These are phyloP conservation scores for Timema cristinae DNA, from an alignment of 2,888 invertebrate genomes.

Conservation along the genomic window DNA sequence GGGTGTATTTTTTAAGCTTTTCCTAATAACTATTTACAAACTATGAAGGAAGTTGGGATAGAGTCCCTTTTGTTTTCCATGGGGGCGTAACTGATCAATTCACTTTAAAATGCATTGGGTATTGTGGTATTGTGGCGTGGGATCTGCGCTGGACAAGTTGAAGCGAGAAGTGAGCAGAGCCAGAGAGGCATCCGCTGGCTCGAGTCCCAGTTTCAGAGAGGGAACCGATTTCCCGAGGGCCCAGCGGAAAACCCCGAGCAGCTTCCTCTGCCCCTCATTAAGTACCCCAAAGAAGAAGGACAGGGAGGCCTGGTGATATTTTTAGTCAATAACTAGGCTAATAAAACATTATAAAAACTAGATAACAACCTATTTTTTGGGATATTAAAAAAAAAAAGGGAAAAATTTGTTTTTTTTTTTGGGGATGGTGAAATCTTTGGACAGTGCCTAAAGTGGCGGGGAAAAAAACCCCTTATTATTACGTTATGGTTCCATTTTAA, in stretches of 20 bases:
- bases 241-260: conserved; percentile 81
- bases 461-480: too few species aligned
- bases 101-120: too few species aligned
- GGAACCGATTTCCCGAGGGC: conserved; percentile 83
- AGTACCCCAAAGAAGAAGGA: conserved; percentile 75
- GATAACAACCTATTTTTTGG: too few species aligned
- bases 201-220: conserved; percentile 79
- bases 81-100: background rate
- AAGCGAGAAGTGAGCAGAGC: conserved; percentile 82
- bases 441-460: too few species aligned
- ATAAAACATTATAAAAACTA: too few species aligned
- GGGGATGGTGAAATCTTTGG: too few species aligned
- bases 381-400: too few species aligned
- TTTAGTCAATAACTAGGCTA: too few species aligned
- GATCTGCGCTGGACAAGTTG: conserved; percentile 81
- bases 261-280: conserved; percentile 64
- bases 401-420: too few species aligned
- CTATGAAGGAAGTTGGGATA: background rate
- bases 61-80: background rate
- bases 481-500: too few species aligned
- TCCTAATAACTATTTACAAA: too few species aligned
- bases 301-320: conserved; percentile 58
- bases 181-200: conserved; percentile 93
- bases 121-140: conserved; percentile 52
- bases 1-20: too few species aligned